phyloP scores from a whole-genome alignment of 2,113 vertebrate genomes.

The Zosterops pallidus region DNA sequence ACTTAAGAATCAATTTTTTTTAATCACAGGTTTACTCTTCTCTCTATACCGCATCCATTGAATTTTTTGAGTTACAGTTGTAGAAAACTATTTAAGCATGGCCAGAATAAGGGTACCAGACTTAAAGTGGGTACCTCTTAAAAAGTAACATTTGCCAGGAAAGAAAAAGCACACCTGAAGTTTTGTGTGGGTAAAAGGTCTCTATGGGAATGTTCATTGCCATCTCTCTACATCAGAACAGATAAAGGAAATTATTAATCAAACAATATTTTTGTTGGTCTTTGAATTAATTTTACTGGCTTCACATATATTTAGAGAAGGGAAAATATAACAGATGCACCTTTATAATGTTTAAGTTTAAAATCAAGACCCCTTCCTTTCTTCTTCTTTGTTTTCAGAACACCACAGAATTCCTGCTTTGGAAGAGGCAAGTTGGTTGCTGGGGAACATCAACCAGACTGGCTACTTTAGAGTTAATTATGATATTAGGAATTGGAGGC shows the following conservation, averaged over 20 bases:
- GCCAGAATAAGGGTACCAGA: not conserved
- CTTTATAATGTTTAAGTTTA: not conserved
- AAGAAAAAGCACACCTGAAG: not conserved
- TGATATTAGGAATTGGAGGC: slow-evolving; percentile 93
- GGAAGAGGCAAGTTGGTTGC: slow-evolving; percentile 86
- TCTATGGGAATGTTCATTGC: not conserved
- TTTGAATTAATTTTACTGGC: not conserved
- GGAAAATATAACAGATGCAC: not conserved
- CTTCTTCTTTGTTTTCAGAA: slow-evolving; percentile 76
- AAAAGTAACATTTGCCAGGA: not conserved
- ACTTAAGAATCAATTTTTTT: not conserved
- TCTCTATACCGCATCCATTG: not conserved
- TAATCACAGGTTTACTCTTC: not conserved
- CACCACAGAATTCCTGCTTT: slow-evolving; percentile 82
- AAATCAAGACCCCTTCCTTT: not conserved
- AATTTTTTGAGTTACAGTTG: not conserved
- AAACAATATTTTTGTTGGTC: not conserved
- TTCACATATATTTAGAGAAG: not conserved
- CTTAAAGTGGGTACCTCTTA: not conserved
- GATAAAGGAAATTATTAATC: not conserved
- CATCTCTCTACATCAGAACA: not conserved
- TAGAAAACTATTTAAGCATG: not conserved
- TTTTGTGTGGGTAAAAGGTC: not conserved
- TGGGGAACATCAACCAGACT: slow-evolving; percentile 97
- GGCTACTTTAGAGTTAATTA: slow-evolving; percentile 99